Evolutionary conservation across 2,888 invertebrate genomes (phyloP).

Genomic region (Cephus pulcher): DNA sequence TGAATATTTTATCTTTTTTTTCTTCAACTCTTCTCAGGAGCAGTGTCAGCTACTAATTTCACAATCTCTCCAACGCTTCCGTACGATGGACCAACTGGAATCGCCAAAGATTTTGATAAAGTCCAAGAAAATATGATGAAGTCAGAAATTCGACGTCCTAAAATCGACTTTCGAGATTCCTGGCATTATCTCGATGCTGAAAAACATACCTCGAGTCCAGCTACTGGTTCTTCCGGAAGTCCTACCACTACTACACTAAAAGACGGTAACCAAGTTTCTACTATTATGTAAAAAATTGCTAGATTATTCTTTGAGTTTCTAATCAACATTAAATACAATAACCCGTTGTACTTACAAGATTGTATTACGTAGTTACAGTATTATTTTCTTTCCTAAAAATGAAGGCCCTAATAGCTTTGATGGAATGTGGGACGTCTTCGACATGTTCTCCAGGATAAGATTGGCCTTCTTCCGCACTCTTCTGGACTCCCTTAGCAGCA

Average conservation of each 20-base stretch:
- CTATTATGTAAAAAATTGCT: neutral
- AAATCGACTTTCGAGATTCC: conserved; percentile 16
- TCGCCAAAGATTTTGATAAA: conserved; percentile 19
- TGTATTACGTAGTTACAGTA: neutral
- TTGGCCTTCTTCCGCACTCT: conserved; percentile 43
- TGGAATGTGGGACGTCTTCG: conserved; percentile 44
- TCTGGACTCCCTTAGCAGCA: conserved; percentile 39
- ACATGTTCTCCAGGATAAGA: conserved; percentile 45
- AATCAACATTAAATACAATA: neutral
- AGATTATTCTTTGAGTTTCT: neutral
- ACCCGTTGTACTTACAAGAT: neutral
- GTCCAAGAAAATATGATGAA: conserved; percentile 19
- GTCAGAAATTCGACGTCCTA: conserved; percentile 16
- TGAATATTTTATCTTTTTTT: neutral
- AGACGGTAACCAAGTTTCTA: neutral
- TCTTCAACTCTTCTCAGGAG: conserved; percentile 19
- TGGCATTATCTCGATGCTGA: conserved; percentile 26
- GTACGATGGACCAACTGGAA: conserved; percentile 9
- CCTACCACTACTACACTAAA: neutral
- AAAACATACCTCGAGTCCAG: conserved; percentile 10
- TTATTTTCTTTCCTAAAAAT: neutral
- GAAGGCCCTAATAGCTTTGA: conserved; percentile 16
- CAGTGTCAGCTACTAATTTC: conserved; percentile 37
- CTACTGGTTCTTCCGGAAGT: neutral
- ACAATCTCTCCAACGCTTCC: conserved; percentile 29